Conservation (phyloP, 2,797 vertebrate species). For the Melanotaenia maccullochi region DNA sequence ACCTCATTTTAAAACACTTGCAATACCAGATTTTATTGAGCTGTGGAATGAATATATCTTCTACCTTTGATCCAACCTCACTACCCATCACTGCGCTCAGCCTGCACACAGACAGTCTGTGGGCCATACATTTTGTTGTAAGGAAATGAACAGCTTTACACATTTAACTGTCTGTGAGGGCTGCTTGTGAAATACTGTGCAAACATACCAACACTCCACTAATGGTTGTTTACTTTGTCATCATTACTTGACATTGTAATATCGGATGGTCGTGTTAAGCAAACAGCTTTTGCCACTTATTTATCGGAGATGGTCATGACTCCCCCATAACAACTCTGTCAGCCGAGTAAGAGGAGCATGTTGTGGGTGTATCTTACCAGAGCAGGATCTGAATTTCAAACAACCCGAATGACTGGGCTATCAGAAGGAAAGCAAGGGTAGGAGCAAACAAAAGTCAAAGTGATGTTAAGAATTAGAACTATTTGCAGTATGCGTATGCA, state of each 20-base stretch:
- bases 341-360: slow-evolving; percentile 57
- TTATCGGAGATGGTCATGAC: slow-evolving; percentile 59
- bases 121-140: slow-evolving; percentile 10
- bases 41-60: slow-evolving; percentile 41
- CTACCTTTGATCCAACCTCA: slow-evolving; percentile 46
- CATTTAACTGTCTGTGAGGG: slow-evolving; percentile 24
- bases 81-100: slow-evolving; percentile 5
- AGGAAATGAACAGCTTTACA: slow-evolving; percentile 28
- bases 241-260: slow-evolving; percentile 59
- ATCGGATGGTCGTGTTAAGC: slow-evolving; percentile 46
- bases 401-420: slow-evolving; percentile 32
- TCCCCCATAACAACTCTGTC: slow-evolving; percentile 55
- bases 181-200: slow-evolving; percentile 26
- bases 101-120: slow-evolving; percentile 14
- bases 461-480: slow-evolving; percentile 61
- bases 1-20: slow-evolving; percentile 51
- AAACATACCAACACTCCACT: slow-evolving; percentile 36
- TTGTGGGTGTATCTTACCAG: slow-evolving; percentile 51
- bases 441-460: slow-evolving; percentile 52
- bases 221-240: slow-evolving; percentile 55
- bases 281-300: slow-evolving; percentile 65
- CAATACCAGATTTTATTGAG: slow-evolving; percentile 48
- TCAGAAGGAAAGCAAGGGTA: slow-evolving; percentile 29
- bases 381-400: slow-evolving; percentile 62
- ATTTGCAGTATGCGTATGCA: slow-evolving; percentile 34